Evolutionary conservation across 2,113 vertebrate species (phyloP).

Genomic region (Capreolus pygargus): DNA sequence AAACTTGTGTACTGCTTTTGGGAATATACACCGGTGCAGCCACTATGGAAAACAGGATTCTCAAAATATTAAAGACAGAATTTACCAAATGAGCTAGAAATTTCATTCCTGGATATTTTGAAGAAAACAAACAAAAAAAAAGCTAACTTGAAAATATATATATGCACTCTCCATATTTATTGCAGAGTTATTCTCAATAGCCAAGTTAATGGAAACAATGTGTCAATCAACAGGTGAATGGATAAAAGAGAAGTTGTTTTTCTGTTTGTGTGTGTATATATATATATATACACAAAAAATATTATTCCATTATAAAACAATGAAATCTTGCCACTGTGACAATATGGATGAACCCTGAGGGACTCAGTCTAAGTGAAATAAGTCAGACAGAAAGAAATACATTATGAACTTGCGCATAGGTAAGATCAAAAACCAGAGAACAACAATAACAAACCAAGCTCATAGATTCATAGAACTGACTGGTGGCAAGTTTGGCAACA

Average conservation of each 20-base stretch:
- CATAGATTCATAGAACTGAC: neutral
- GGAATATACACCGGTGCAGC: neutral
- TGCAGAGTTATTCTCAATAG: neutral
- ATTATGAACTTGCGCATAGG: neutral
- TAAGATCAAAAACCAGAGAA: neutral
- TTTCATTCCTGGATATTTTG: neutral
- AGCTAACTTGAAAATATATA: neutral
- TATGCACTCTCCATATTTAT: neutral
- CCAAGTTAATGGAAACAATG: neutral
- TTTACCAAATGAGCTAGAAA: neutral
- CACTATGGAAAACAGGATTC: neutral
- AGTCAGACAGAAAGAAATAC: neutral
- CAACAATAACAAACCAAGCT: neutral
- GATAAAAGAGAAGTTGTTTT: neutral
- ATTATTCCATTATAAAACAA: neutral
- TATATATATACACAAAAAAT: neutral
- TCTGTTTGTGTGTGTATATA: rapidly evolving
- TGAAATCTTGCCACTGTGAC: neutral
- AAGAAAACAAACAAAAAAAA: neutral
- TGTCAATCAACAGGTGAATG: neutral
- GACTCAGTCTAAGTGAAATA: neutral
- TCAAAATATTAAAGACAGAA: neutral
- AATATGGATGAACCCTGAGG: neutral
- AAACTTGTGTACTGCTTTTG: neutral
- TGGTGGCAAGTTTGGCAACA: neutral